Evolutionary conservation across 1,140 invertebrate species (phyloP).

Genomic region (Vanessa tameamea): DNA sequence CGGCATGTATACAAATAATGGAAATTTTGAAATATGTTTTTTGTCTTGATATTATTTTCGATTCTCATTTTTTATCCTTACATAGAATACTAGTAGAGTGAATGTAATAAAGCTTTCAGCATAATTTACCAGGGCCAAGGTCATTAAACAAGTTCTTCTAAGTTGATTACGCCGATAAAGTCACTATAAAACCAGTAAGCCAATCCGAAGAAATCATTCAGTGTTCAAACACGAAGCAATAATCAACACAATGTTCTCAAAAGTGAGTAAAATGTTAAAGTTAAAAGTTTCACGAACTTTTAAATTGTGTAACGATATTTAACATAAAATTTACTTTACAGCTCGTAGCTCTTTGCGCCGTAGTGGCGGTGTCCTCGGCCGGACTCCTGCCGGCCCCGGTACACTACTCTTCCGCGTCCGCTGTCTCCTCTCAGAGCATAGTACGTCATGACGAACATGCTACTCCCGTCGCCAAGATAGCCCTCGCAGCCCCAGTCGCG

Average conservation of each 20-base stretch:
- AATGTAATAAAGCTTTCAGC: not conserved
- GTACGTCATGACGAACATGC: conserved; percentile 60
- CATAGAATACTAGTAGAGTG: too few species aligned
- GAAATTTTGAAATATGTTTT: too few species aligned
- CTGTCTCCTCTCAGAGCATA: conserved; percentile 68
- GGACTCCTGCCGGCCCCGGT: conserved; percentile 55
- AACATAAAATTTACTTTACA: conserved; percentile 37
- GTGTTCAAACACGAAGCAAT: conserved; percentile 6
- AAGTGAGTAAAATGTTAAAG: conserved; percentile 32
- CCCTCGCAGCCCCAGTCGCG: conserved; percentile 37
- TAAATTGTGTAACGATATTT: too few species aligned
- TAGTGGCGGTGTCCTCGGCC: conserved; percentile 54
- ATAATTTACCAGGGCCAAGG: not conserved
- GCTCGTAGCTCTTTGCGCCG: conserved; percentile 55
- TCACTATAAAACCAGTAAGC: not conserved
- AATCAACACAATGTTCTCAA: conserved; percentile 13
- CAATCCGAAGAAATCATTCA: not conserved
- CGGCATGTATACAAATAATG: too few species aligned
- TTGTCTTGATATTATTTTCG: too few species aligned
- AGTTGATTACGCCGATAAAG: not conserved
- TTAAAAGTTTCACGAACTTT: too few species aligned
- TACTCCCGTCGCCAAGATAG: conserved; percentile 46
- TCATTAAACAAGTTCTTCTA: not conserved
- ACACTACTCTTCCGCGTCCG: conserved; percentile 52
- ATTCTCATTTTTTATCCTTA: too few species aligned